These are phyloP conservation scores for Arrhopalites spinosus DNA, from an alignment of 2,888 invertebrate genomes.

Conservation along the genomic window DNA sequence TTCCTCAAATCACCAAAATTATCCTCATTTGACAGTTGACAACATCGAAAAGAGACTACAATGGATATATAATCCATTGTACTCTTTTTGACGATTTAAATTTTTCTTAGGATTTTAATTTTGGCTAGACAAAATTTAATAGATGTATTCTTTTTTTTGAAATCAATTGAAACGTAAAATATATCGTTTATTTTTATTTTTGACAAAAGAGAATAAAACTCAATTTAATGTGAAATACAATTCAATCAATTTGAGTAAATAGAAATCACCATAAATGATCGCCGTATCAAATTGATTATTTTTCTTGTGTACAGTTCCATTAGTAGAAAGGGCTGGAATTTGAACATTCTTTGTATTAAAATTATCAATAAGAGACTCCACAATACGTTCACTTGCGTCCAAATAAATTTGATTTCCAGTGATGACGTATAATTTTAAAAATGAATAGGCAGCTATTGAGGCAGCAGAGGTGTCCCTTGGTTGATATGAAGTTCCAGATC, in stretches of 20 bases:
- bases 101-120: no score
- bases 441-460: slow-evolving; percentile 44
- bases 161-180: no score
- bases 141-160: no score
- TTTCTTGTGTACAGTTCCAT: slow-evolving; percentile 50
- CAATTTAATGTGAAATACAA: slow-evolving; percentile 26
- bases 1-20: no score
- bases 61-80: no score
- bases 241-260: slow-evolving; percentile 47
- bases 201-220: no score
- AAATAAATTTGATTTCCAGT: slow-evolving; percentile 44
- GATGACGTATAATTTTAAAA: slow-evolving; percentile 41
- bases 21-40: no score
- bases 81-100: no score
- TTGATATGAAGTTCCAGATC: slow-evolving; percentile 38
- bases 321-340: slow-evolving; percentile 47
- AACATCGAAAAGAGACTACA: no score
- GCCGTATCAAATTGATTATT: slow-evolving; percentile 48
- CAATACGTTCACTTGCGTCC: slow-evolving; percentile 43
- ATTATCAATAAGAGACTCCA: slow-evolving; percentile 43
- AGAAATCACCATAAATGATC: slow-evolving; percentile 52
- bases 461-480: slow-evolving; percentile 53
- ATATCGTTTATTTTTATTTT: no score
- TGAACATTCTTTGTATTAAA: slow-evolving; percentile 33
- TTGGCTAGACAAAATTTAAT: no score